Evolutionary conservation across 2,113 vertebrate species (phyloP).

Genomic region (Cervus canadensis): DNA sequence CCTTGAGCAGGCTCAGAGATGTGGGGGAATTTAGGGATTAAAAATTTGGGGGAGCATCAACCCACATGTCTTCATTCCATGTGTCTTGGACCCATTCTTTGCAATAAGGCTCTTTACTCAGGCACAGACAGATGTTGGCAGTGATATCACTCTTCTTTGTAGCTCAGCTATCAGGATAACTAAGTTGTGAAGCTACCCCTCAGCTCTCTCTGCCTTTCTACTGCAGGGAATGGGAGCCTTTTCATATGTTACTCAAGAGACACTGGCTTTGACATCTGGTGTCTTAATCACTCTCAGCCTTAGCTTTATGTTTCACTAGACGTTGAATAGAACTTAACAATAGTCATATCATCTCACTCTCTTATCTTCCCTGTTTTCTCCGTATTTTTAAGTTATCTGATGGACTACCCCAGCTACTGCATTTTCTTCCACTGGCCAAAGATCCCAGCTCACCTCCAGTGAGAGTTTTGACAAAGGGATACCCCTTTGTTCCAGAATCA

Average conservation of each 20-base stretch:
- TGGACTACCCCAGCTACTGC: rapidly evolving
- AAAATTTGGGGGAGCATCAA: background rate
- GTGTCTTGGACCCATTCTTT: background rate
- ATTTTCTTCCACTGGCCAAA: background rate
- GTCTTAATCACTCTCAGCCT: background rate
- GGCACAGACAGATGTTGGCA: rapidly evolving
- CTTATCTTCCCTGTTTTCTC: background rate
- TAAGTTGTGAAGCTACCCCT: background rate
- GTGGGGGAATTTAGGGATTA: background rate
- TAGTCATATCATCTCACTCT: background rate
- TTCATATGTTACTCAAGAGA: background rate
- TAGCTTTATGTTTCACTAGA: background rate
- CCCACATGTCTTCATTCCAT: too few relatives aligned
- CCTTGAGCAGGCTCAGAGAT: background rate
- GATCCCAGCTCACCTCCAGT: background rate
- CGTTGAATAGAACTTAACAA: background rate
- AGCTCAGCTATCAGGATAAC: background rate
- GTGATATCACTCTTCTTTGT: background rate
- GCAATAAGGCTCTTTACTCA: background rate
- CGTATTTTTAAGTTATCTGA: background rate
- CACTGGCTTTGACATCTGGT: background rate
- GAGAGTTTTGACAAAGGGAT: background rate
- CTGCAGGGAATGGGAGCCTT: background rate
- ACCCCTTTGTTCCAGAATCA: background rate
- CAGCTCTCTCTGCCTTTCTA: background rate